Conservation (phyloP, 2,113 vertebrate genomes). For the Pagrus major region DNA sequence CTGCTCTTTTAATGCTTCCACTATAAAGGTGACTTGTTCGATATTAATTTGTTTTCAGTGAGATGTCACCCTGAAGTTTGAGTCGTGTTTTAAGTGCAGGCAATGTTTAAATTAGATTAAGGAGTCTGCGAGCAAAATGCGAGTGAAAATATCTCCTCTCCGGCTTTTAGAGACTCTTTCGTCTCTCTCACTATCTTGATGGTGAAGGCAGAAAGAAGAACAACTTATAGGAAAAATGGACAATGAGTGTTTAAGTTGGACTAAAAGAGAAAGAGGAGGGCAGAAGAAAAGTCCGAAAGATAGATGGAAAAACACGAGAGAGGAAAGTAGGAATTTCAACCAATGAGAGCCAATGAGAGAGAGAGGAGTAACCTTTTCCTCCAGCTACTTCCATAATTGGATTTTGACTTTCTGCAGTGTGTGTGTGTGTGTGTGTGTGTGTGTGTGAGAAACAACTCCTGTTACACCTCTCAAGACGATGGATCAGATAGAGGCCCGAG, state of each 20-base stretch:
- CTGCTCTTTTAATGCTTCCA: too few relatives aligned
- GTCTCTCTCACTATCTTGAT: neutral
- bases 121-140: too few relatives aligned
- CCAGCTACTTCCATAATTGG: slow-evolving; percentile 61
- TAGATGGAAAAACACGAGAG: neutral
- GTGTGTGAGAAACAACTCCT: slow-evolving; percentile 12
- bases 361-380: slow-evolving; percentile 53
- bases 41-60: too few relatives aligned
- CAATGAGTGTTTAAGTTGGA: neutral
- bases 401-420: slow-evolving; percentile 57
- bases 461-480: slow-evolving; percentile 48
- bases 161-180: neutral
- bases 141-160: too few relatives aligned
- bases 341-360: slow-evolving; percentile 22
- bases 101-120: too few relatives aligned
- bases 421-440: slow-evolving; percentile 31
- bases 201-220: neutral
- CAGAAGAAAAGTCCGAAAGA: neutral
- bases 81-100: too few relatives aligned
- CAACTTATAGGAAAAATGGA: too few relatives aligned
- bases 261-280: neutral
- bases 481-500: slow-evolving; percentile 62
- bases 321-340: slow-evolving; percentile 11
- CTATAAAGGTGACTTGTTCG: too few relatives aligned
- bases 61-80: too few relatives aligned